A percentile compares a stretch with the other conserved stretches of the same genome.
Conservation (phyloP, 1,140 invertebrate species). For the Hesperophylax magnus region DNA sequence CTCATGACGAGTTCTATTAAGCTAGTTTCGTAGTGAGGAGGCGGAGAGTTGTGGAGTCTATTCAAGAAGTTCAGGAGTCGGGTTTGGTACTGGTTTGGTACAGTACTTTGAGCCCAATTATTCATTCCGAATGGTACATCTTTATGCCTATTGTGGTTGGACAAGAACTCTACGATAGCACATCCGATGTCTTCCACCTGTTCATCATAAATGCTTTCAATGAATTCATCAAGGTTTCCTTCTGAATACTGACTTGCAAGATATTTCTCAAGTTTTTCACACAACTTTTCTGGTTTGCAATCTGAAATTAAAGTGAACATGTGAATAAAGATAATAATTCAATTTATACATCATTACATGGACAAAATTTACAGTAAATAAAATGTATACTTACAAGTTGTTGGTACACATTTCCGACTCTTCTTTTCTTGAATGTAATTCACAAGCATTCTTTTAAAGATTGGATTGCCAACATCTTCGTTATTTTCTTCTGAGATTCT, state of each 20-base stretch:
- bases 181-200: slow-evolving; percentile 33
- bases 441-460: slow-evolving; percentile 12
- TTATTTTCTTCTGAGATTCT: background rate
- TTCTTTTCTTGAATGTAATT: slow-evolving; percentile 9
- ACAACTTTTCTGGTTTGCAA: slow-evolving; percentile 14
- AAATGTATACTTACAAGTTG: background rate
- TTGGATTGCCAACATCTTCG: background rate
- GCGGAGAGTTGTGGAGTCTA: slow-evolving; percentile 18
- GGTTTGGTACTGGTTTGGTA: slow-evolving; percentile 32
- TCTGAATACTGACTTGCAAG: slow-evolving; percentile 22
- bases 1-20: slow-evolving; percentile 58
- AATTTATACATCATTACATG: too few species aligned
- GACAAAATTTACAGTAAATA: background rate
- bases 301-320: slow-evolving; percentile 20
- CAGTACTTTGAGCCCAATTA: slow-evolving; percentile 11
- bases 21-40: slow-evolving; percentile 48
- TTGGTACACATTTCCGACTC: background rate
- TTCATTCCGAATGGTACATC: background rate
- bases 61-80: slow-evolving; percentile 41
- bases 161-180: slow-evolving; percentile 46
- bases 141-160: background rate
- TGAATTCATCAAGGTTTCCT: slow-evolving; percentile 32
- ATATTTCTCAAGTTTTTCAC: slow-evolving; percentile 35
- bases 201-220: slow-evolving; percentile 5
- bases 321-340: too few species aligned